phyloP scores from a whole-genome alignment of 2,888 invertebrate species.

The Microchrysa polita region DNA sequence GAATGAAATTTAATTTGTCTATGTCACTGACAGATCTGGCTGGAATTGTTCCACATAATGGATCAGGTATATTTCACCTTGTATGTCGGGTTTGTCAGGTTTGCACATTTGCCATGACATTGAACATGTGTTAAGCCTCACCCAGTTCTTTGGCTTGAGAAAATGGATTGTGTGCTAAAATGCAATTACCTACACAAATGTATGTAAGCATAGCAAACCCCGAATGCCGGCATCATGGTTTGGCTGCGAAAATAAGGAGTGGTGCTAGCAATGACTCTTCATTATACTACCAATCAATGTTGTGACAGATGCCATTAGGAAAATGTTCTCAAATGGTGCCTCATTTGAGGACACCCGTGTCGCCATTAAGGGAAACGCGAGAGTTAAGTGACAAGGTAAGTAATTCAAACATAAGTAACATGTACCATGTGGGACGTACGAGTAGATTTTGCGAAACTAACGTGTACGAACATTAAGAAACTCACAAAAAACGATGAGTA shows the following conservation, averaged over 20 bases:
- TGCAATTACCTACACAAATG: background rate
- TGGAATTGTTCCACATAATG: constrained; percentile 19
- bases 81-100: background rate
- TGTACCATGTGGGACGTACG: constrained; percentile 1
- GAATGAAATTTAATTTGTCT: constrained; percentile 26
- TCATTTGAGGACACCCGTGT: too few species aligned
- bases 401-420: background rate
- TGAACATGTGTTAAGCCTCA: background rate
- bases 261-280: background rate
- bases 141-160: background rate
- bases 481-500: background rate
- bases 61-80: constrained; percentile 22
- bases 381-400: background rate
- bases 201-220: background rate
- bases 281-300: constrained; percentile 22
- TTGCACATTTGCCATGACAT: constrained; percentile 16
- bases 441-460: constrained; percentile 20
- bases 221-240: too few species aligned
- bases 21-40: constrained; percentile 25
- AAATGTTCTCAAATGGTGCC: background rate
- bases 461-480: background rate
- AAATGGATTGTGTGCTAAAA: background rate
- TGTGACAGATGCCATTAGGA: constrained; percentile 10
- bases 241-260: background rate
- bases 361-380: background rate